Conservation (phyloP, 1,140 invertebrate genomes). For the Neotoxoptera formosana region DNA sequence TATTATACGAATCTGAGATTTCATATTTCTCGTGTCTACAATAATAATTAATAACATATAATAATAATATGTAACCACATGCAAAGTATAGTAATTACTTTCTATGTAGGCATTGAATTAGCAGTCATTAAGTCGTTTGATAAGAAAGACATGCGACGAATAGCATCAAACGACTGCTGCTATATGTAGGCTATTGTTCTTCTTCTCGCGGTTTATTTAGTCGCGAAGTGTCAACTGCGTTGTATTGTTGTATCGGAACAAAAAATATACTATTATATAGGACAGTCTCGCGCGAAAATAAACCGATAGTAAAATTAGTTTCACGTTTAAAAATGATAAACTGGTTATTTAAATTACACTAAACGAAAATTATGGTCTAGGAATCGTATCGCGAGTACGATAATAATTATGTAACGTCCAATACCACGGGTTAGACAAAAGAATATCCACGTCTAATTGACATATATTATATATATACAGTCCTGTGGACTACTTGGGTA, state of each 20-base stretch:
- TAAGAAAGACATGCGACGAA: background rate
- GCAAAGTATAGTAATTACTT: background rate
- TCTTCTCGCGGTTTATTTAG: slow-evolving; percentile 15
- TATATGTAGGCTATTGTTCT: background rate
- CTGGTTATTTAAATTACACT: background rate
- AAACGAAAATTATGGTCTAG: background rate
- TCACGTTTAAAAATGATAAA: background rate
- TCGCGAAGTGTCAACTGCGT: background rate
- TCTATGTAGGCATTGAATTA: background rate
- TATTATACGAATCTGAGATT: background rate
- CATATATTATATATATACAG: background rate
- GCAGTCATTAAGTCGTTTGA: background rate
- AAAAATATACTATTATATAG: background rate
- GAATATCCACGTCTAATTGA: background rate
- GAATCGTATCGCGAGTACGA: background rate
- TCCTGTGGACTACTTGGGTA: background rate
- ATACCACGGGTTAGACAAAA: background rate
- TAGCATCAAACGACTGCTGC: background rate
- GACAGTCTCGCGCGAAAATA: background rate
- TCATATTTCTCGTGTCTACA: background rate
- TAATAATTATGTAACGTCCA: background rate
- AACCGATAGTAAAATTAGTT: background rate
- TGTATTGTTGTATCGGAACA: background rate
- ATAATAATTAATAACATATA: background rate
- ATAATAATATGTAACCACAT: background rate